Conservation (phyloP, 2,888 invertebrate genomes). For the Dichetophora obliterata region DNA sequence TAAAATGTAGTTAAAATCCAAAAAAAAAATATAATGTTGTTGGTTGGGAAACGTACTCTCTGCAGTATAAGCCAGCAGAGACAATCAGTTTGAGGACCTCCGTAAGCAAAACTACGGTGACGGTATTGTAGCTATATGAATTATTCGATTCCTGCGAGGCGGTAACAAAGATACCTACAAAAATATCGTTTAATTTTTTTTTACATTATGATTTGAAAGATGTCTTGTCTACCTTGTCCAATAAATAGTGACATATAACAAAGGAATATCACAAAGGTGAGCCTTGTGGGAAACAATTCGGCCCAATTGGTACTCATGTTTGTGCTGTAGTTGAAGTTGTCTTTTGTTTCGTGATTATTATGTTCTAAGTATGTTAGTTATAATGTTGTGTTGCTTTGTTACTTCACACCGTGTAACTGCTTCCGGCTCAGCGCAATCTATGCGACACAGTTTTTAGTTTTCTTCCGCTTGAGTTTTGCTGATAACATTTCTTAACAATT, state of each 20-base stretch:
- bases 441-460: not conserved
- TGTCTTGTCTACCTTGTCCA: slow-evolving; percentile 82
- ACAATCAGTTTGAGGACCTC: slow-evolving; percentile 87
- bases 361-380: not conserved
- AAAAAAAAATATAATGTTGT: too few relatives aligned
- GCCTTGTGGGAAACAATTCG: slow-evolving; percentile 87
- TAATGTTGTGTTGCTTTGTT: not conserved
- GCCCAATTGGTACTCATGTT: slow-evolving; percentile 70
- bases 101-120: slow-evolving; percentile 88
- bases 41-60: slow-evolving; percentile 72
- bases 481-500: not conserved
- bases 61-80: slow-evolving; percentile 79
- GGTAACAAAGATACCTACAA: slow-evolving; percentile 90
- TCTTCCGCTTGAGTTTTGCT: not conserved
- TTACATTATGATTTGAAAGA: not conserved
- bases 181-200: not conserved
- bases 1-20: too few relatives aligned
- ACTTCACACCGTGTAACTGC: not conserved
- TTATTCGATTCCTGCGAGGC: slow-evolving; percentile 87
- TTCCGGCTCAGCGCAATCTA: not conserved
- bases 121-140: slow-evolving; percentile 88
- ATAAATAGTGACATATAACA: slow-evolving; percentile 91
- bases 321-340: not conserved
- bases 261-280: slow-evolving; percentile 84
- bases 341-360: not conserved